Conservation (phyloP, 2,888 invertebrate species). For the Lymantria dispar region DNA sequence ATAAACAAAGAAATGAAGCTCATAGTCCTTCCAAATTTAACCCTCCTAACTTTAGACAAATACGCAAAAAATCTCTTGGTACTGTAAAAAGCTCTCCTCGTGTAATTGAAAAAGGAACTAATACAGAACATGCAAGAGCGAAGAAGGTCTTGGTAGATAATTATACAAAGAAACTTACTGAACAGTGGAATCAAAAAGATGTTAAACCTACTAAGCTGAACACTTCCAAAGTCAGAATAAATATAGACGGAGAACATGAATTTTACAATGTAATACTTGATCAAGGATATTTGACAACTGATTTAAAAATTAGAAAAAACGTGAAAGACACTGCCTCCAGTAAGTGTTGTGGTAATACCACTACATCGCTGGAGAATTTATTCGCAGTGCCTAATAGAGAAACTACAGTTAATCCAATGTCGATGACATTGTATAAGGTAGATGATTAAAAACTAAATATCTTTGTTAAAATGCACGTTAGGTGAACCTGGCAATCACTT, state of each 20-base stretch:
- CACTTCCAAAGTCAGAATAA: constrained; percentile 53
- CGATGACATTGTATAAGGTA: constrained; percentile 13
- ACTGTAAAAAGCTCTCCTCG: neutral
- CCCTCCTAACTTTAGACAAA: neutral
- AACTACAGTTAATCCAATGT: neutral
- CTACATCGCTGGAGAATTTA: constrained; percentile 31
- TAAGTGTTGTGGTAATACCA: constrained; percentile 16
- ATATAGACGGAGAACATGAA: constrained; percentile 58
- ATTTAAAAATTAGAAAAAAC: constrained; percentile 47
- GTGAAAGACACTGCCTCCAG: constrained; percentile 33
- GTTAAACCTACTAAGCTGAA: constrained; percentile 26
- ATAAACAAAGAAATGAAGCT: constrained; percentile 6
- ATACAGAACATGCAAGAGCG: constrained; percentile 41
- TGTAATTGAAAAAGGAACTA: constrained; percentile 27
- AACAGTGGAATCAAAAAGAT: constrained; percentile 29
- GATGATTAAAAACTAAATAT: constrained; percentile 6
- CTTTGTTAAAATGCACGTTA: neutral
- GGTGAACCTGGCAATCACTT: constrained; percentile 1
- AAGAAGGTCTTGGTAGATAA: constrained; percentile 55
- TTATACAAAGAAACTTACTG: constrained; percentile 44
- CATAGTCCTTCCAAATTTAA: neutral
- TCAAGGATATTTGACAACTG: constrained; percentile 43
- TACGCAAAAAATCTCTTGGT: neutral
- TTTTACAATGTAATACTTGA: constrained; percentile 53
- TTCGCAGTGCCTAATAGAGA: constrained; percentile 24